These are phyloP conservation scores for Punctoribates punctum DNA, from an alignment of 2,888 invertebrate species.

Conservation along the genomic window DNA sequence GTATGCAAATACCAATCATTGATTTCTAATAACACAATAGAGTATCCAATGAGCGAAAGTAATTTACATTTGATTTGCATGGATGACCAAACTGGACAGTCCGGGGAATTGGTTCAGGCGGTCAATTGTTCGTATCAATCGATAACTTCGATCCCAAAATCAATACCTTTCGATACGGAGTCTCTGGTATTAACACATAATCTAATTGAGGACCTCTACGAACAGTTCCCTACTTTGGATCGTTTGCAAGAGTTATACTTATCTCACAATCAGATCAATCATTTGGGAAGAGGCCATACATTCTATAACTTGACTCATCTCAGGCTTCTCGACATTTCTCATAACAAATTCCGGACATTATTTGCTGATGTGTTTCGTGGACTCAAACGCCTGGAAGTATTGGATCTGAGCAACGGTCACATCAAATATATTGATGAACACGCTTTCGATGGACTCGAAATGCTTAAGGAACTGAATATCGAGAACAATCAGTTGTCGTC, in stretches of 20 bases:
- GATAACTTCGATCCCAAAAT: conserved; percentile 9
- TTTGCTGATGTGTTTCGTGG: conserved; percentile 53
- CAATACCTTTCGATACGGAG: conserved; percentile 50
- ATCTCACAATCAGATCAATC: conserved; percentile 53
- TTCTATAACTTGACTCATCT: conserved; percentile 53
- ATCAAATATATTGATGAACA: conserved; percentile 53
- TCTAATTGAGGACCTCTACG: conserved; percentile 50
- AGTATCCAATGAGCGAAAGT: neutral
- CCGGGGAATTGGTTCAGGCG: neutral
- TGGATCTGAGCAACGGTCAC: conserved; percentile 53
- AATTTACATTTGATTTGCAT: neutral
- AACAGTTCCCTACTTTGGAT: conserved; percentile 51
- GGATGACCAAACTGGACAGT: neutral
- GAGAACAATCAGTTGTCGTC: conserved; percentile 52
- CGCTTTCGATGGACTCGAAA: conserved; percentile 53
- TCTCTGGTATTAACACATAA: conserved; percentile 52
- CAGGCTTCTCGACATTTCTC: conserved; percentile 52
- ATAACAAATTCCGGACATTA: conserved; percentile 53
- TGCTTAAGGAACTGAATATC: conserved; percentile 52
- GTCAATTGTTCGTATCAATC: conserved; percentile 19
- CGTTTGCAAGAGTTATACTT: conserved; percentile 53
- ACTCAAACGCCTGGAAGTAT: conserved; percentile 51
- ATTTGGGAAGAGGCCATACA: conserved; percentile 51
- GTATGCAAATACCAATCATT: neutral
- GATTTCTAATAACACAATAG: no score